Evolutionary conservation across 2,113 vertebrate genomes (phyloP), one percentile per base, ranked within the genome.

Genomic region (Parus major): DNA sequence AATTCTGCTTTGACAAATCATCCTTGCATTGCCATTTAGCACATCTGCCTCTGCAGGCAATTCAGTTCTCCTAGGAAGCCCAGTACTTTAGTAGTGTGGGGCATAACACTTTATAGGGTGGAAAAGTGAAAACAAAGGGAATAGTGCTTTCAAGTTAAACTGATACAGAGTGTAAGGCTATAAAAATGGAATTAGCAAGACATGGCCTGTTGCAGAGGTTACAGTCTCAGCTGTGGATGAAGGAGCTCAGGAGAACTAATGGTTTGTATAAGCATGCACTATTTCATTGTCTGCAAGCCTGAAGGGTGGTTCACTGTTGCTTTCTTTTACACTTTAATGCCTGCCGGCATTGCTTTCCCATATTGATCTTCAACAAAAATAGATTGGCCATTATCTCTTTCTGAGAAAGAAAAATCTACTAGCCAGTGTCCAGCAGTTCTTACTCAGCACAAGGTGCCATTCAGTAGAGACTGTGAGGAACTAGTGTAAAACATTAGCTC

Each of bases 21-120:
- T 72, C 77, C 81, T 84, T 68, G 64, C 83, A 78, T 47, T 97
- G 65, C 66, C 59, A 84, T 77, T 96, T 94, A 97, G 81, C 80
- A 87, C 94, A 95, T 95, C 88, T 97, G 92, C 65, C 90, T 96
- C 88, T 81, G 70, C 70, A 91, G 85, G 87, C 90, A 97, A 88
- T 44, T 91, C 91, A 95, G 95, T 75, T 96, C 93, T 95, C 44
- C 23, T 57, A 88, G 82, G 82, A 97, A 97, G 93, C 71, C 80
- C 29, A 75, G 91, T 28, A 53, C 64, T 86, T 78, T n/a, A 55
- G 59, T 23, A 90, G 29, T 12, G 35, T 39, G 17, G 49, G n/a
- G 81, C 44, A 89, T 21, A 90, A 91, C n/a, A 59, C 61, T 68
- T 85, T 87, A 79, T 56, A 44, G 49, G 18, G 50, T 81, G 21